Evolutionary conservation across 2,797 vertebrate genomes (phyloP), one percentile per base, ranked within the genome.

Genomic region (Craterocephalus amniculus): DNA sequence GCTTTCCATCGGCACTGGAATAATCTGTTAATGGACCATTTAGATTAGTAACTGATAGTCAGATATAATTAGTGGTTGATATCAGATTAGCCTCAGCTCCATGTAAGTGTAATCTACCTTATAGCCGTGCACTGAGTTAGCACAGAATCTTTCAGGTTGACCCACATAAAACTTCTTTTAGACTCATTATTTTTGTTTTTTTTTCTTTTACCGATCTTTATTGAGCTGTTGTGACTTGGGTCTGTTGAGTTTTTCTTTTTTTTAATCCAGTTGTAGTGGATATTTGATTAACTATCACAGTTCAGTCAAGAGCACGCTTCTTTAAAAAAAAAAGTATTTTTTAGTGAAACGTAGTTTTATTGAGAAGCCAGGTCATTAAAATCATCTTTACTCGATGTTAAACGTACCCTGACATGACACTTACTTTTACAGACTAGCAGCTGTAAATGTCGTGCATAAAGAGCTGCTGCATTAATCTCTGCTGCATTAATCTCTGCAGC

Each of bases 361-460:
- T 22, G 11, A 0, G 27, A 40, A 20, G 34, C n/a, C 7, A 48
- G 38, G 38, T 43, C 58, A 59, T 61, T 63, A 63, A 70, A 32
- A 67, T 51, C 31, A 26, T 16, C 16, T 31, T 36, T 43, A 57
- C 49, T 32, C 49, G 45, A 10, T 57, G 38, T 67, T 59, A 35
- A 38, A 40, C 59, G 24, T 66, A n/a, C 14, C 22, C 63, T 54
- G 48, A 49, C 64, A 66, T 45, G 38, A 68, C 66, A 51, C 48
- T 35, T 12, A 4, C 14, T 32, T 67, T 74, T 56, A 63, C 38
- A 61, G 6, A 66, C 35, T 70, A 26, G 18, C 12, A 43, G n/a
- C 54, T 32, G 22, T 49, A 61, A 65, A 68, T 58, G 31, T 70
- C 27, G 34, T 55, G 59, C 64, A 67, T 60, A 18, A 61, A 49